Evolutionary conservation across 2,888 invertebrate species (phyloP).

Genomic region (Epiperipatus broadwayi): DNA sequence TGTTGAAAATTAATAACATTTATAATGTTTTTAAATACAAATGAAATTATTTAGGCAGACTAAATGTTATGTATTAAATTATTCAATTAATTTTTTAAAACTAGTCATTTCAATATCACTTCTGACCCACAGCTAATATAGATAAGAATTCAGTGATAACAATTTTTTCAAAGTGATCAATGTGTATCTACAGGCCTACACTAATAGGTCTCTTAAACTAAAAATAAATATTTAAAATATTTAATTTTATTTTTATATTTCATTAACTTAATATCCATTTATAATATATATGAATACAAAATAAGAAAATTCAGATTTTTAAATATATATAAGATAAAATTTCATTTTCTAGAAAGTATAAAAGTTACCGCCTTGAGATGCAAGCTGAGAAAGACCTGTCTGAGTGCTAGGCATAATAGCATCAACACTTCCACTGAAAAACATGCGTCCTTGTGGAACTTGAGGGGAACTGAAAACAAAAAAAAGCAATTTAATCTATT

Average conservation of each 20-base stretch:
- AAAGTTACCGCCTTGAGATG: slow-evolving; percentile 35
- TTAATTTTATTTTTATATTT: neutral
- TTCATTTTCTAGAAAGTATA: neutral
- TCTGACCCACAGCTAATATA: too few relatives aligned
- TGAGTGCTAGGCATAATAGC: slow-evolving; percentile 20
- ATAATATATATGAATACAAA: slow-evolving; percentile 8
- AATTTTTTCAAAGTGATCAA: too few relatives aligned
- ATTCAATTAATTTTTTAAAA: too few relatives aligned
- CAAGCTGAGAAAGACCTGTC: slow-evolving; percentile 31
- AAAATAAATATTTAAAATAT: slow-evolving; percentile 1
- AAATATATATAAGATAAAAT: neutral
- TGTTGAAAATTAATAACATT: too few relatives aligned
- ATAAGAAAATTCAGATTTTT: neutral
- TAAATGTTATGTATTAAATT: too few relatives aligned
- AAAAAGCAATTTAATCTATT: neutral
- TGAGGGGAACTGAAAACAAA: slow-evolving; percentile 50
- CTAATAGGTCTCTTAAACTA: too few relatives aligned
- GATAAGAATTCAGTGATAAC: too few relatives aligned
- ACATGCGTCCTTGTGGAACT: slow-evolving; percentile 32
- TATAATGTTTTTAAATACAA: too few relatives aligned
- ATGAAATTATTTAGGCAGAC: too few relatives aligned
- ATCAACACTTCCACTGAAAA: slow-evolving; percentile 30
- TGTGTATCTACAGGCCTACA: too few relatives aligned
- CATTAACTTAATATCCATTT: neutral
- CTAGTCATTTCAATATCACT: too few relatives aligned